phyloP scores from a whole-genome alignment of 2,113 vertebrate genomes.

The Hemichromis elongatus region DNA sequence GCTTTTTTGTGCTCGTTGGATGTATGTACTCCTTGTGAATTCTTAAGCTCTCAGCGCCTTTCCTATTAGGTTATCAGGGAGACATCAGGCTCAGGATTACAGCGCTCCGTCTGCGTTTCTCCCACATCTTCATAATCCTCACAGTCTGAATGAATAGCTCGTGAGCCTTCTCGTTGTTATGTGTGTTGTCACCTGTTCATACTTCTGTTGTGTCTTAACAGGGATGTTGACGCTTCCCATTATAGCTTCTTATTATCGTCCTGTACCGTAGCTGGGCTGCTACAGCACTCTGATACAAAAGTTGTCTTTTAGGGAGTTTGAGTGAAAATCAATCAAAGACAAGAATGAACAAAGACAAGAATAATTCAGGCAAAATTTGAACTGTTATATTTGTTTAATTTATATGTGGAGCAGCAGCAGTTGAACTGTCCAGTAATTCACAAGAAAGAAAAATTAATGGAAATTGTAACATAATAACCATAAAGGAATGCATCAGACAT shows the following conservation, averaged over 20 bases:
- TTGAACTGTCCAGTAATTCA: background rate
- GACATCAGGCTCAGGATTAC: constrained; percentile 2
- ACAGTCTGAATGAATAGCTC: constrained; percentile 17
- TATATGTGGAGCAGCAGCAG: background rate
- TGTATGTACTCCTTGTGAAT: background rate
- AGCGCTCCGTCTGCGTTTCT: constrained; percentile 11
- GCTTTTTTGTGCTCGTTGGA: background rate
- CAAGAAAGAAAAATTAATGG: background rate
- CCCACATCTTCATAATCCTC: constrained; percentile 35
- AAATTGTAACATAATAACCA: background rate
- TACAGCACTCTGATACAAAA: background rate
- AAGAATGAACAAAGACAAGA: background rate
- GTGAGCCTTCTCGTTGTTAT: constrained; percentile 33
- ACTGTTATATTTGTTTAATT: background rate
- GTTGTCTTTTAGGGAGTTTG: background rate
- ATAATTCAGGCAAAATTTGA: background rate
- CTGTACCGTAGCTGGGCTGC: background rate
- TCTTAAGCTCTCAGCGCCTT: background rate
- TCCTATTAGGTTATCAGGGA: background rate
- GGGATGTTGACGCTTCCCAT: background rate
- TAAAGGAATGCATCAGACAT: background rate
- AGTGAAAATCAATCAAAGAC: background rate
- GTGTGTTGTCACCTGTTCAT: constrained; percentile 44
- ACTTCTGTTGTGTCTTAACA: constrained; percentile 21
- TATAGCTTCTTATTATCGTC: background rate